These are phyloP conservation scores for Junonia oenone DNA, from an alignment of 2,888 invertebrate species.

Conservation along the genomic window DNA sequence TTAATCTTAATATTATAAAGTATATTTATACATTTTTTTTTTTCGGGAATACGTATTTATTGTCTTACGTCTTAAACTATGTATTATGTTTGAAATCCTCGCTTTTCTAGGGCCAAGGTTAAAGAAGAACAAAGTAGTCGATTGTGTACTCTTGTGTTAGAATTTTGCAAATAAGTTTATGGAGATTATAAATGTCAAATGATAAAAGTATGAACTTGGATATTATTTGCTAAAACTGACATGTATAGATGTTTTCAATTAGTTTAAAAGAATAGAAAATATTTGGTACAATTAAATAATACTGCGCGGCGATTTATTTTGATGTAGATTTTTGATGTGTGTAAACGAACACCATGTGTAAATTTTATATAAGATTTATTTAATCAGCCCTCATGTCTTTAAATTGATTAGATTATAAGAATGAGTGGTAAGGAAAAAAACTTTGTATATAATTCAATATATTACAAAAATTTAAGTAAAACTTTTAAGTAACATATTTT, in stretches of 20 bases:
- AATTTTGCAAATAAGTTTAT: conserved; percentile 41
- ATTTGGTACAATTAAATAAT: conserved; percentile 63
- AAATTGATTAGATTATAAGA: conserved; percentile 69
- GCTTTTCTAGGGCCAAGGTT: conserved; percentile 36
- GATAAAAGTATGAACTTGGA: conserved; percentile 30
- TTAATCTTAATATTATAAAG: background rate
- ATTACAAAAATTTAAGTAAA: conserved; percentile 73
- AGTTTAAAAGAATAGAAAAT: conserved; percentile 36
- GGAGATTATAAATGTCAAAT: conserved; percentile 43
- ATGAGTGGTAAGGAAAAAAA: conserved; percentile 65
- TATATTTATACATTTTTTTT: background rate
- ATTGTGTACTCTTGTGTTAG: conserved; percentile 43
- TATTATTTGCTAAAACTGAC: conserved; percentile 36
- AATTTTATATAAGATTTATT: conserved; percentile 70
- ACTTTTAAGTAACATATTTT: conserved; percentile 71
- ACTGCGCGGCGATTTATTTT: conserved; percentile 49
- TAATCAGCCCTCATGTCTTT: conserved; percentile 70
- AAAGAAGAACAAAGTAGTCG: conserved; percentile 57
- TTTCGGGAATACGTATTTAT: conserved; percentile 3
- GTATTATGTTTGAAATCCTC: conserved; percentile 32
- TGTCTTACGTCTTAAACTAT: conserved; percentile 19
- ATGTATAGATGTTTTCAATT: conserved; percentile 33
- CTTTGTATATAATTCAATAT: conserved; percentile 76
- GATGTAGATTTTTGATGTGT: conserved; percentile 53
- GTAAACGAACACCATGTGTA: conserved; percentile 61